A percentile compares a stretch with the other conserved stretches of the same genome.
These are phyloP conservation scores for Nipponacmea schrenckii DNA, from an alignment of 2,888 invertebrate genomes.

Conservation along the genomic window DNA sequence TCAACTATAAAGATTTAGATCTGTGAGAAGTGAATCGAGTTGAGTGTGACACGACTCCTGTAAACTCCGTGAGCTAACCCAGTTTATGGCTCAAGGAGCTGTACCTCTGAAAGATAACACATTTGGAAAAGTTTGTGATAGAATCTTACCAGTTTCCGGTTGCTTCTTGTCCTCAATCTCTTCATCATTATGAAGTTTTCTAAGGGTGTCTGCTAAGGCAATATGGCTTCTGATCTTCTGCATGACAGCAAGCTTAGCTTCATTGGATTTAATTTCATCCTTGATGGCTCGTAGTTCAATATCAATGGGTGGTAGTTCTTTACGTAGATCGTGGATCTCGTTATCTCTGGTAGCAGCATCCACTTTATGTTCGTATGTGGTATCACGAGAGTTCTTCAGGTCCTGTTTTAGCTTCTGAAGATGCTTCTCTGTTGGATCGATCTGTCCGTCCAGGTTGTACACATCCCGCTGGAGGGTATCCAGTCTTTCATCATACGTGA, in stretches of 20 bases:
- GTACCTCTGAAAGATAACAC: no score
- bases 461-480: conserved; percentile 36
- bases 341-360: conserved; percentile 46
- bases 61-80: no score
- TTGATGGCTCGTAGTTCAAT: conserved; percentile 42
- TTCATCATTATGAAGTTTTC: conserved; percentile 43
- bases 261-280: conserved; percentile 43
- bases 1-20: no score
- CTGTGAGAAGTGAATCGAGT: no score
- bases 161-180: not conserved
- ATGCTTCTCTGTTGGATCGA: conserved; percentile 38
- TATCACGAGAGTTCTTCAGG: conserved; percentile 40
- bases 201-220: conserved; percentile 50
- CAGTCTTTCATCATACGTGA: conserved; percentile 33
- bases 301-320: conserved; percentile 38
- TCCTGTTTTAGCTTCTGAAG: conserved; percentile 38
- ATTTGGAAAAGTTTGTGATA: no score
- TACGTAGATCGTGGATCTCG: conserved; percentile 42
- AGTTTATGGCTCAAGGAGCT: no score
- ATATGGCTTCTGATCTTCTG: conserved; percentile 54
- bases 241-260: conserved; percentile 43
- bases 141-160: no score
- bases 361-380: conserved; percentile 52
- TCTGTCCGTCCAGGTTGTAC: conserved; percentile 41
- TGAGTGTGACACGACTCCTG: no score